These are phyloP conservation scores for Cartodere bifasciata DNA, from an alignment of 2,888 invertebrate species.

Conservation along the genomic window DNA sequence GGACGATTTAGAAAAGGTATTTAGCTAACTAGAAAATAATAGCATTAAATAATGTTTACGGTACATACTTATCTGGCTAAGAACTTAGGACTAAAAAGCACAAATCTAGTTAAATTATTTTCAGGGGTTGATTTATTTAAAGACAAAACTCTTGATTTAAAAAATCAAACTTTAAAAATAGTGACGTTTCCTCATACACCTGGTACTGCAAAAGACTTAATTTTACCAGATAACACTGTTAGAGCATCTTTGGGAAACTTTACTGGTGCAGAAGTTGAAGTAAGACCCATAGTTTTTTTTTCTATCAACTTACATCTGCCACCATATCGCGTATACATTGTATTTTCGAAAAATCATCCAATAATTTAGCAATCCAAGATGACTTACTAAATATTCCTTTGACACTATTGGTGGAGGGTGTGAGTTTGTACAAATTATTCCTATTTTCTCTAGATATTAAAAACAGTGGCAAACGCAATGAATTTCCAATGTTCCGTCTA, in stretches of 20 bases:
- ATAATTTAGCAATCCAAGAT: no score
- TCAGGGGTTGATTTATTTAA: constrained; percentile 35
- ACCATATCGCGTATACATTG: no score
- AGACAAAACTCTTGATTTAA: constrained; percentile 48
- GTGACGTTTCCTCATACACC: constrained; percentile 58
- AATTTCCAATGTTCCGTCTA: constrained; percentile 60
- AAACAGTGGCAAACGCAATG: constrained; percentile 52
- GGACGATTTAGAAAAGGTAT: constrained; percentile 44
- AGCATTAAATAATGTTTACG: no score
- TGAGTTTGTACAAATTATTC: no score
- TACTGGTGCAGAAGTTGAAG: constrained; percentile 59
- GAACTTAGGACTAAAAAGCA: background rate
- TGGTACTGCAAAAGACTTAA: constrained; percentile 37
- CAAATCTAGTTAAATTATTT: constrained; percentile 10
- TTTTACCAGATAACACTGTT: constrained; percentile 13
- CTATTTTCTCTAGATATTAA: constrained; percentile 43
- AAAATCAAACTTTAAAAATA: constrained; percentile 45
- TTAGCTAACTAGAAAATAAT: no score
- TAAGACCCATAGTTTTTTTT: no score
- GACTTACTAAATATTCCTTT: no score
- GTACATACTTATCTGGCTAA: no score
- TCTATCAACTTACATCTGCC: no score
- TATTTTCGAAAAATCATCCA: no score
- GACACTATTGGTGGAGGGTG: no score
- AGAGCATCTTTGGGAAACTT: constrained; percentile 25